phyloP scores from a whole-genome alignment of 2,113 vertebrate genomes.

The Hemiprocne comata region DNA sequence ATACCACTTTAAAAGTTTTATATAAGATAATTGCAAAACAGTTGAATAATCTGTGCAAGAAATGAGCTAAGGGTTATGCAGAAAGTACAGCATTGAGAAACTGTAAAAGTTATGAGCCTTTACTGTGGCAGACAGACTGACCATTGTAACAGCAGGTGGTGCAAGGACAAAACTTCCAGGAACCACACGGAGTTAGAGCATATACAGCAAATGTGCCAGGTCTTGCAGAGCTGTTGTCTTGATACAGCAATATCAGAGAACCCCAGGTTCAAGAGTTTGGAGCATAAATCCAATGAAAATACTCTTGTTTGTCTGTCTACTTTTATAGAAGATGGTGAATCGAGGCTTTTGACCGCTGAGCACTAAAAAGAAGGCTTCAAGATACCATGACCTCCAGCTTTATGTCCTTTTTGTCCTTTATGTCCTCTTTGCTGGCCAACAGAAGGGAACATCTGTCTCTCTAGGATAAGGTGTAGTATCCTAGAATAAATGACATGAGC shows the following conservation, averaged over 20 bases:
- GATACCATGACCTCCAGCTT: not conserved
- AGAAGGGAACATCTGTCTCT: not conserved
- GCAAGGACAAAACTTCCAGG: not conserved
- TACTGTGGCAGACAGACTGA: not conserved
- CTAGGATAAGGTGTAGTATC: not conserved
- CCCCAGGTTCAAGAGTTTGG: not conserved
- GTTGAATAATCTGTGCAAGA: not conserved
- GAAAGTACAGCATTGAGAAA: not conserved
- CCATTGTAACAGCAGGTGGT: not conserved
- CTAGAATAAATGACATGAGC: not conserved
- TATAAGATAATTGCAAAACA: not conserved
- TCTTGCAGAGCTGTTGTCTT: not conserved
- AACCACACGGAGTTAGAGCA: not conserved
- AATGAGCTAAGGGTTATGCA: not conserved
- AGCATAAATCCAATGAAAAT: not conserved
- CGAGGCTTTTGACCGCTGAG: not conserved
- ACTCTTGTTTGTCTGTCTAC: not conserved
- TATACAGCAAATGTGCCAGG: not conserved
- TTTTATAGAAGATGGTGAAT: not conserved
- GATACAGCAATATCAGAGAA: not conserved
- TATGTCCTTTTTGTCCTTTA: not conserved
- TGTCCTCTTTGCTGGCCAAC: not conserved
- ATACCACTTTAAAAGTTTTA: not conserved
- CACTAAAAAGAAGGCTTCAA: not conserved
- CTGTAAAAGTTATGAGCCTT: not conserved